phyloP scores from a whole-genome alignment of 2,113 vertebrate genomes.

The Sceloporus tristichus region DNA sequence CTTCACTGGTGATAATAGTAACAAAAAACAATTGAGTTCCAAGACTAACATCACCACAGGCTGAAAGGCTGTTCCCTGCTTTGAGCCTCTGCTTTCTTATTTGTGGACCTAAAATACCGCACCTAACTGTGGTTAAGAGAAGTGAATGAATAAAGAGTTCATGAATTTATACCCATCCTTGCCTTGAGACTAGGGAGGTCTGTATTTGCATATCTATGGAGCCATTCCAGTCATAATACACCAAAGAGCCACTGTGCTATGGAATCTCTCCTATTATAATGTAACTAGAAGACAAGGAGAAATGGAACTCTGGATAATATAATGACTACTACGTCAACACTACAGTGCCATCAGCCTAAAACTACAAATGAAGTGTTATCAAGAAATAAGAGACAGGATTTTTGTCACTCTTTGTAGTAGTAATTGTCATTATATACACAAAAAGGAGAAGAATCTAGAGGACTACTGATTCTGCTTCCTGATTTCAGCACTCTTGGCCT shows the following conservation, averaged over 20 bases:
- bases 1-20: background rate
- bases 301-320: too few species aligned
- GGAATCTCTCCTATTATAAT: background rate
- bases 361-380: background rate
- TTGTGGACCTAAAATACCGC: too few species aligned
- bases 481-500: background rate
- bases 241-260: slow-evolving; percentile 21
- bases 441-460: background rate
- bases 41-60: too few species aligned
- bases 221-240: background rate
- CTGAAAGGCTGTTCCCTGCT: too few species aligned
- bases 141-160: too few species aligned
- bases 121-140: too few species aligned
- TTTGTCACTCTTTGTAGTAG: too few species aligned
- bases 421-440: background rate
- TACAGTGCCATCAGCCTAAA: background rate
- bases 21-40: too few species aligned
- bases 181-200: background rate
- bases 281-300: background rate
- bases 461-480: background rate
- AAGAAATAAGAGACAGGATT: background rate
- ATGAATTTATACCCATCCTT: background rate
- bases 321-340: background rate
- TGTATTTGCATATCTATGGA: background rate
- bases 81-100: too few species aligned